These are phyloP conservation scores for Tragopan temminckii DNA, from an alignment of 2,797 vertebrate species.

Conservation along the genomic window DNA sequence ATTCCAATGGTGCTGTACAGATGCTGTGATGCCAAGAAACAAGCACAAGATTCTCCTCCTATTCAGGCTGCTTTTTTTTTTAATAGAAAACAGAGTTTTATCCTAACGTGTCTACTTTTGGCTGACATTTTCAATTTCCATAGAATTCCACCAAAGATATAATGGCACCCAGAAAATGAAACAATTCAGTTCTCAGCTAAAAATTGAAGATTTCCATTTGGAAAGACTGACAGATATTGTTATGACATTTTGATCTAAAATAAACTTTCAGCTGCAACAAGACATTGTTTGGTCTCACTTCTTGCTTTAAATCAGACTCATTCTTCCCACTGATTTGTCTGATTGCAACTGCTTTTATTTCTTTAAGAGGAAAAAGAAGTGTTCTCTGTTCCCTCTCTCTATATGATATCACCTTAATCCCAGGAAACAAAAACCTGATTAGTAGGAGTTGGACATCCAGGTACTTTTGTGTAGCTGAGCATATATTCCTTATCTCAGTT, in stretches of 20 bases:
- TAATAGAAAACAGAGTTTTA: slow-evolving; percentile 7
- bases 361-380: neutral
- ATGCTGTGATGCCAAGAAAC: slow-evolving; percentile 33
- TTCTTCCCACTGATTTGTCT: neutral
- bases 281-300: neutral
- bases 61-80: neutral
- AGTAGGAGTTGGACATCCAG: neutral
- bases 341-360: neutral
- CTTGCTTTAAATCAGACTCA: neutral
- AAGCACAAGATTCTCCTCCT: neutral
- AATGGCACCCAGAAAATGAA: neutral
- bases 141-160: neutral
- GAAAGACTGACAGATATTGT: slow-evolving; percentile 3
- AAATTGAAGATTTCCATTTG: neutral
- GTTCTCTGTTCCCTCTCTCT: neutral
- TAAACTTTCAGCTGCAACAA: neutral
- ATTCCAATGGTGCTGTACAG: slow-evolving; percentile 21
- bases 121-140: neutral
- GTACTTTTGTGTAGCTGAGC: neutral
- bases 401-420: neutral
- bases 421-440: neutral
- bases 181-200: neutral
- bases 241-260: slow-evolving; percentile 21
- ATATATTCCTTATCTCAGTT: neutral
- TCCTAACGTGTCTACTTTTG: neutral